Evolutionary conservation across 2,888 invertebrate genomes (phyloP).

Genomic region (Parnassius mnemosyne): DNA sequence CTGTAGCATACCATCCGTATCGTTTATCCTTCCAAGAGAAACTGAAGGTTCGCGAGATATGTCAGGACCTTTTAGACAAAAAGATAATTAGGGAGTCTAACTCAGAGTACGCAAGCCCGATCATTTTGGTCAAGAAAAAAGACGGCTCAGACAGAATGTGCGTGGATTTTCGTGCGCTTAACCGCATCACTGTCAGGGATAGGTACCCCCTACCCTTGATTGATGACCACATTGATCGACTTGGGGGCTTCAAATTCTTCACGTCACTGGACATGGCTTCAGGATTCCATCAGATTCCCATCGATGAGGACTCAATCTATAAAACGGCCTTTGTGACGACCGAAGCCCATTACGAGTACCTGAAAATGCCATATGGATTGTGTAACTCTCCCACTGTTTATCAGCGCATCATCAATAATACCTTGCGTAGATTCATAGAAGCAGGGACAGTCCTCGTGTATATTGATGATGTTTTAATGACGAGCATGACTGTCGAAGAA

Average conservation of each 20-base stretch:
- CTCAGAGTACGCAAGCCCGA: conserved; percentile 28
- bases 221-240: conserved; percentile 23
- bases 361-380: conserved; percentile 16
- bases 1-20: no score
- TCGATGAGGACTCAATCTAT: conserved; percentile 7
- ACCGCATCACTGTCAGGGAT: no score
- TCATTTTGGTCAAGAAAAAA: conserved; percentile 6
- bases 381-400: conserved; percentile 13
- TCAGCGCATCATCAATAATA: conserved; percentile 13
- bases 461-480: conserved; percentile 26
- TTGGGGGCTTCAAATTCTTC: conserved; percentile 29
- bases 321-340: conserved; percentile 15
- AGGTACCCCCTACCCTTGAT: conserved; percentile 31
- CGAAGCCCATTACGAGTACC: conserved; percentile 17
- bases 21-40: conserved; percentile 25
- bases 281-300: conserved; percentile 30
- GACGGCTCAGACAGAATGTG: conserved; percentile 10
- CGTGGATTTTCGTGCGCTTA: conserved; percentile 30
- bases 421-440: conserved; percentile 10
- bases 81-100: conserved; percentile 31
- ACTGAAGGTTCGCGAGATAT: conserved; percentile 31
- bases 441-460: conserved; percentile 20
- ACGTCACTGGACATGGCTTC: conserved; percentile 24
- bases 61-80: conserved; percentile 31
- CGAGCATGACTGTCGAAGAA: conserved; percentile 6